These are phyloP conservation scores for Polypedilum vanderplanki DNA, from an alignment of 1,140 invertebrate species.

Conservation along the genomic window DNA sequence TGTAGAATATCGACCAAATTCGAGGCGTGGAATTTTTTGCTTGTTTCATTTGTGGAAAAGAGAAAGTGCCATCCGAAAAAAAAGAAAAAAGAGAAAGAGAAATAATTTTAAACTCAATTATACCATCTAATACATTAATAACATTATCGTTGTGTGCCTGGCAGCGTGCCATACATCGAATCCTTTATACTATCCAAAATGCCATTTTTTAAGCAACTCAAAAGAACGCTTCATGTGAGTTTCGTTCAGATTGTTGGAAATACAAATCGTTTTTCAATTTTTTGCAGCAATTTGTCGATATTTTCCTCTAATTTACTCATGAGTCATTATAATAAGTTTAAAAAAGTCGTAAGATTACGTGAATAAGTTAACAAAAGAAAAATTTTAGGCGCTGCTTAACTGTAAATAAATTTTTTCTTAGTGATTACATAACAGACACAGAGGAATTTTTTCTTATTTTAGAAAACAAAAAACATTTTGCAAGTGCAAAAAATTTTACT, in stretches of 20 bases:
- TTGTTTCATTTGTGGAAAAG: background rate
- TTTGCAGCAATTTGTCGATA: background rate
- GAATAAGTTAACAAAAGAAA: background rate
- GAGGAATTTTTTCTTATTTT: no score
- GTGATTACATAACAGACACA: background rate
- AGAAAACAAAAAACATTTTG: no score
- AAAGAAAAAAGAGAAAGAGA: background rate
- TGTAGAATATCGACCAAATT: background rate
- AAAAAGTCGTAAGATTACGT: background rate
- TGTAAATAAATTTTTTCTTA: background rate
- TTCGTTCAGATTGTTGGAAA: background rate
- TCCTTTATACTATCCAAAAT: constrained; percentile 20
- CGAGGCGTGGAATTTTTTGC: constrained; percentile 1
- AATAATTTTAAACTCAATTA: constrained; percentile 26
- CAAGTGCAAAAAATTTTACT: no score
- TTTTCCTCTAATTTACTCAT: background rate
- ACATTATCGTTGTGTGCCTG: constrained; percentile 26
- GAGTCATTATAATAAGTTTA: background rate
- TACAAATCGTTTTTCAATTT: no score
- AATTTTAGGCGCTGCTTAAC: background rate
- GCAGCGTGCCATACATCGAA: constrained; percentile 15
- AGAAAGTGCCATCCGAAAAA: background rate
- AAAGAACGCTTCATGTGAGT: constrained; percentile 21
- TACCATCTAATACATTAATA: constrained; percentile 26
- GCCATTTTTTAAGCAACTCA: constrained; percentile 22